Evolutionary conservation across 2,888 invertebrate genomes (phyloP), one percentile per base, ranked within the genome.

Genomic region (Diarsia brunnea): DNA sequence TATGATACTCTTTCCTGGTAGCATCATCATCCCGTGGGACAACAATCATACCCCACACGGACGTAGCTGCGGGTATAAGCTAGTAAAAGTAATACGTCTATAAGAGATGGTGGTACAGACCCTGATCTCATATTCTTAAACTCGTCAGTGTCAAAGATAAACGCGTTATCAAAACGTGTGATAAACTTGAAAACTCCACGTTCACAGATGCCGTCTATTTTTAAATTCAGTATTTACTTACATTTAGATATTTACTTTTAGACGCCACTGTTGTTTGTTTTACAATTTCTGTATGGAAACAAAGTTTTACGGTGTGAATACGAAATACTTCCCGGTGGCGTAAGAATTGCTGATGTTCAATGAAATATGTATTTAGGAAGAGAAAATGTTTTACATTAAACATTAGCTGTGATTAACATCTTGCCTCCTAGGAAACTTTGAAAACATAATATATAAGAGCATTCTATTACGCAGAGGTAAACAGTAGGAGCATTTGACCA

Each of bases 121-220:
- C 63, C 43, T 21, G 45, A 21, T 74, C 53, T 55, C 53, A 55
- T 55, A 72, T 45, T 74, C 74, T 70, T 31, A 64, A 72, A 31
- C 58, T 71, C 70, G 78, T 82, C 87, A 88, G 65, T 55, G 68
- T 64, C 45, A 38, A 31, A 78, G 86, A 88, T 83, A 84, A 81
- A 60, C 45, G 24, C 55, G 70, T 87, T 89, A 89, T 88, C 88
- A 78, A 31, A 70, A 64, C 72, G 45, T 11, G 64, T 66, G 79
- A 89, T 82, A 81, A 84, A 88, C 89, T 88, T 87, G 84, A 86
- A 89, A 77, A 79, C 74, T 64, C 53, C 67, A 82, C 82, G 80
- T 83, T 73, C 72, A 82, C 78, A 78, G 73, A 70, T 43, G 67
- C 31, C 58, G 69, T 82, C 81, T 87, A 88, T 87, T 87, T 88